A percentile compares a stretch with the other conserved stretches of the same genome.
Evolutionary conservation across 2,113 vertebrate species (phyloP).

Genomic region (Seriola aureovittata): DNA sequence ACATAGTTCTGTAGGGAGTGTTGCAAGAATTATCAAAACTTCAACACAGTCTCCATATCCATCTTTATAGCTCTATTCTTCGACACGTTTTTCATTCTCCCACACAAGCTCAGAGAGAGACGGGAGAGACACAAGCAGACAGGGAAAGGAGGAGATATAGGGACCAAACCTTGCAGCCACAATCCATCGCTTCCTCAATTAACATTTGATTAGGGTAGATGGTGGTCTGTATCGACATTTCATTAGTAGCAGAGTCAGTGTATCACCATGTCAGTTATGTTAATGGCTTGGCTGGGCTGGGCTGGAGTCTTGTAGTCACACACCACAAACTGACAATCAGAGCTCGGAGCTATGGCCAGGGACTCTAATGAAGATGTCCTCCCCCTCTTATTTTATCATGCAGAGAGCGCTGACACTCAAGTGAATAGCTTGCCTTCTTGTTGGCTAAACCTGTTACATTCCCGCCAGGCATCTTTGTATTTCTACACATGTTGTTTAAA

Average conservation of each 20-base stretch:
- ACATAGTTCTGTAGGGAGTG: not conserved
- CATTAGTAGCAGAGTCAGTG: constrained; percentile 69
- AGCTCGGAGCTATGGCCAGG: constrained; percentile 9
- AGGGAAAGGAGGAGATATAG: constrained; percentile 7
- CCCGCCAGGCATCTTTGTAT: not conserved
- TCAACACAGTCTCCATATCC: not conserved
- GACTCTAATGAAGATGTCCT: constrained; percentile 47
- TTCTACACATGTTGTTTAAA: not conserved
- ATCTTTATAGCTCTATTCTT: not conserved
- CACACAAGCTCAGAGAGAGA: constrained; percentile 1
- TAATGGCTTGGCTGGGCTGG: constrained; percentile 64
- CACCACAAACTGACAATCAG: constrained; percentile 37
- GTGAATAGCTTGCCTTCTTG: not conserved
- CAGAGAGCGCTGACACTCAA: not conserved
- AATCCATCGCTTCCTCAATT: constrained; percentile 75
- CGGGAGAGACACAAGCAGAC: not conserved
- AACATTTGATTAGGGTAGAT: constrained; percentile 74
- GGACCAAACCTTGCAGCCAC: constrained; percentile 16
- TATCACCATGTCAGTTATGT: constrained; percentile 61
- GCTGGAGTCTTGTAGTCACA: constrained; percentile 48
- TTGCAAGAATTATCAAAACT: constrained; percentile 5
- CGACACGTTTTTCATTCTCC: constrained; percentile 7
- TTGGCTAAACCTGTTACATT: constrained; percentile 6
- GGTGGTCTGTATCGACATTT: constrained; percentile 74
- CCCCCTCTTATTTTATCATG: constrained; percentile 32